Evolutionary conservation across 2,113 vertebrate genomes (phyloP), one percentile per base, ranked within the genome.

Genomic region (Sialia sialis): DNA sequence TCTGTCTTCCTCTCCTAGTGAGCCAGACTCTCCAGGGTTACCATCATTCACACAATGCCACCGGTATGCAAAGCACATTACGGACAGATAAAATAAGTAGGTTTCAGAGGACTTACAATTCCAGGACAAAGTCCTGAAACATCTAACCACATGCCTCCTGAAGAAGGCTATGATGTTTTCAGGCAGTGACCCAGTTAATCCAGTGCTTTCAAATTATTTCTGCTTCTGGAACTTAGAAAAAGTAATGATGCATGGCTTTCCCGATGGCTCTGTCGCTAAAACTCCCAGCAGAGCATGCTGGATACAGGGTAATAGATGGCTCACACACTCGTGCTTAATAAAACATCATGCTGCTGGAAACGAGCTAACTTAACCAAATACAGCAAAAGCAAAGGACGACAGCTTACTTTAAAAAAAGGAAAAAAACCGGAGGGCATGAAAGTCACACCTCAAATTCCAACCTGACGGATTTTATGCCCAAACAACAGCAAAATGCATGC

Each of bases 121-220:
- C 76, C 80, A 89, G 91, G 77, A 72, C 84, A 70, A 89, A 95
- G 77, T 94, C 68, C 94, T 84, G 64, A 91, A 95, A 77, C 73
- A 89, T 29, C 59, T 69, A 66, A 73, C 72, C 2, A 1, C 76
- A 20, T 8, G 51, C 76, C 87, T 69, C 76, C 64, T n/a, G 58
- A 4, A 2, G 66, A 59, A 84, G 81, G 76, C 86, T 81, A n/a
- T 56, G 86, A 93, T 87, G 80, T 72, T 92, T 90, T 59, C 80
- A 22, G 91, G 73, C 85, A 68, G 52, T 43, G 75, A 92, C 75
- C 75, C 85, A 74, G 64, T 70, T 92, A 90, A 90, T 81, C 79
- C 84, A 72, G 56, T 4, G 68, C 84, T 92, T 94, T 93, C 86
- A 89, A 83, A 94, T 89, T 81, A 92, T 70, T 89, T 86, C 86